Percentiles rank a stretch among this genome's conserved stretches.
phyloP scores from a whole-genome alignment of 2,888 invertebrate genomes.

The Pogonocherus hispidulus region DNA sequence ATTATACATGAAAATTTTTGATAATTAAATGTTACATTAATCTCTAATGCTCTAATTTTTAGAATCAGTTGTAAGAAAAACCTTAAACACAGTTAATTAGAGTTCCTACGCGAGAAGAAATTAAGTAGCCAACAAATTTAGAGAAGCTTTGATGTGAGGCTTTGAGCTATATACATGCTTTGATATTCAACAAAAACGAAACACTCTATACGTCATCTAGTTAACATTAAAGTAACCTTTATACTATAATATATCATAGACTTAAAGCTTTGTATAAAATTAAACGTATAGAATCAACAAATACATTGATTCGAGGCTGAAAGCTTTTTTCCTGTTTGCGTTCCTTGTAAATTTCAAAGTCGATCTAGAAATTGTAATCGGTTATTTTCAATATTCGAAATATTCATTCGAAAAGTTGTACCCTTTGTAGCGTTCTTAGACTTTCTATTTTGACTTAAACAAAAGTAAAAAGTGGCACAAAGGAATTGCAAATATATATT shows the following conservation, averaged over 20 bases:
- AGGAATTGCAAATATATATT: no score
- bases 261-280: conserved; percentile 20
- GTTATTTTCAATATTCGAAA: neutral
- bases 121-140: conserved; percentile 28
- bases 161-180: conserved; percentile 27
- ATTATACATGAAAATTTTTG: no score
- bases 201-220: conserved; percentile 18
- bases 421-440: neutral
- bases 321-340: neutral
- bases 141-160: conserved; percentile 26
- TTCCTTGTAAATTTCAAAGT: neutral
- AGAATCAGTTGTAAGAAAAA: no score
- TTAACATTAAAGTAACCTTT: conserved; percentile 25
- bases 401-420: neutral
- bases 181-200: conserved; percentile 22
- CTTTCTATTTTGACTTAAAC: neutral
- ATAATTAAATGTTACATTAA: no score
- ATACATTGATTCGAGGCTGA: neutral
- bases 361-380: neutral
- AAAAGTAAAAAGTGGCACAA: neutral
- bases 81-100: no score
- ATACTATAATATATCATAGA: conserved; percentile 10
- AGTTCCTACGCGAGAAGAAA: neutral
- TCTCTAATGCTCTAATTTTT: no score
- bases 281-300: neutral